These are phyloP conservation scores for Lemur catta DNA, from an alignment of 2,797 vertebrate genomes.

Conservation along the genomic window DNA sequence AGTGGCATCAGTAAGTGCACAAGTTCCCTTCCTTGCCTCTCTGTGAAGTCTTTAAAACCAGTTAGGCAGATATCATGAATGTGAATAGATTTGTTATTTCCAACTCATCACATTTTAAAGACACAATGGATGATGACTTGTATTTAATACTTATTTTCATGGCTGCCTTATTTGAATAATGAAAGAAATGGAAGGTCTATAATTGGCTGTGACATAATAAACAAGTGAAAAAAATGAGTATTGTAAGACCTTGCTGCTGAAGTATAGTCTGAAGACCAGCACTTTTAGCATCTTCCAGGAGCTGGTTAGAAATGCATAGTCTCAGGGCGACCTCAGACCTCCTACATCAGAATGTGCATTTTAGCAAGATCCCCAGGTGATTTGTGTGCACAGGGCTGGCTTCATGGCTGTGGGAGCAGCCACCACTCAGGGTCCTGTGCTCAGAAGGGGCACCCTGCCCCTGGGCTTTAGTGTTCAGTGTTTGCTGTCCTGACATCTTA, in stretches of 20 bases:
- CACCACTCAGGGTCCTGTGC: neutral
- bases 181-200: neutral
- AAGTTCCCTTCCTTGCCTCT: neutral
- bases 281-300: neutral
- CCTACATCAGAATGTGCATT: neutral
- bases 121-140: neutral
- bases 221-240: neutral
- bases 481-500: neutral
- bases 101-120: neutral
- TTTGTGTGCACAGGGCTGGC: neutral
- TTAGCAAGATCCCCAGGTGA: neutral
- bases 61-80: neutral
- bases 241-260: neutral
- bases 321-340: neutral
- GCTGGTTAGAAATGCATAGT: neutral
- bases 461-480: neutral
- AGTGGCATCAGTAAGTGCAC: neutral
- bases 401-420: neutral
- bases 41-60: neutral
- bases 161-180: slow-evolving; percentile 44
- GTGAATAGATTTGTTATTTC: slow-evolving; percentile 11
- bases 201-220: slow-evolving; percentile 38
- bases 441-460: neutral
- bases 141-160: slow-evolving; percentile 52
- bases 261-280: neutral